phyloP scores from a whole-genome alignment of 2,888 invertebrate species.

The Lumbricus terrestris region DNA sequence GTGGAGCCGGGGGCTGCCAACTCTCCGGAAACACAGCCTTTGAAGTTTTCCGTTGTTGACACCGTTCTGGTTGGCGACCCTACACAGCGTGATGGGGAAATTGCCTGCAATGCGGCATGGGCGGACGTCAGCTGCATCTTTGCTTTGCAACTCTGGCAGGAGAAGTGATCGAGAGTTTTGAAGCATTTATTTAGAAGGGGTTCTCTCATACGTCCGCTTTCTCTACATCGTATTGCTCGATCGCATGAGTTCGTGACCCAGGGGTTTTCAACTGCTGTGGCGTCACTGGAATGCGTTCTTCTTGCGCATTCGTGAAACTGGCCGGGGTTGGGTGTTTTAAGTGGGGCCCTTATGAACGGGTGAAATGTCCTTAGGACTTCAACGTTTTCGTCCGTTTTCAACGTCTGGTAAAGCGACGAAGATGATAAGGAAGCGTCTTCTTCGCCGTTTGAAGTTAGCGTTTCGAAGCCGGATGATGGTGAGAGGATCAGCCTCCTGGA shows the following conservation, averaged over 20 bases:
- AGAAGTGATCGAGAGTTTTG: background rate
- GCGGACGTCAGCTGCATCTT: background rate
- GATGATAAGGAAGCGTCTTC: background rate
- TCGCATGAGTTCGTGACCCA: background rate
- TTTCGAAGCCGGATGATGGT: background rate
- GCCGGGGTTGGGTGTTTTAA: background rate
- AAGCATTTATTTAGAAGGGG: background rate
- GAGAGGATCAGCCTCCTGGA: background rate
- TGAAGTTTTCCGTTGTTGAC: background rate
- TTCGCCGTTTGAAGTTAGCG: background rate
- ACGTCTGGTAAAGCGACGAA: background rate
- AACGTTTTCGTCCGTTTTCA: background rate
- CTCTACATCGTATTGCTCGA: background rate
- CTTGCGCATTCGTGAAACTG: background rate
- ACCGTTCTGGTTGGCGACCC: background rate
- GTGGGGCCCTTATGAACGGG: background rate
- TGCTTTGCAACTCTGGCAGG: background rate
- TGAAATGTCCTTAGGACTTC: background rate
- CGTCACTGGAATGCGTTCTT: background rate
- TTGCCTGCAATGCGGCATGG: background rate
- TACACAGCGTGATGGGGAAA: background rate
- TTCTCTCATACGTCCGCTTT: background rate
- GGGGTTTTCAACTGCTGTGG: background rate
- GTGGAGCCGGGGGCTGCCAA: background rate
- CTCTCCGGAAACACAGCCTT: background rate